These are phyloP conservation scores for Gymnogyps californianus DNA, from an alignment of 2,113 vertebrate genomes.

Conservation along the genomic window DNA sequence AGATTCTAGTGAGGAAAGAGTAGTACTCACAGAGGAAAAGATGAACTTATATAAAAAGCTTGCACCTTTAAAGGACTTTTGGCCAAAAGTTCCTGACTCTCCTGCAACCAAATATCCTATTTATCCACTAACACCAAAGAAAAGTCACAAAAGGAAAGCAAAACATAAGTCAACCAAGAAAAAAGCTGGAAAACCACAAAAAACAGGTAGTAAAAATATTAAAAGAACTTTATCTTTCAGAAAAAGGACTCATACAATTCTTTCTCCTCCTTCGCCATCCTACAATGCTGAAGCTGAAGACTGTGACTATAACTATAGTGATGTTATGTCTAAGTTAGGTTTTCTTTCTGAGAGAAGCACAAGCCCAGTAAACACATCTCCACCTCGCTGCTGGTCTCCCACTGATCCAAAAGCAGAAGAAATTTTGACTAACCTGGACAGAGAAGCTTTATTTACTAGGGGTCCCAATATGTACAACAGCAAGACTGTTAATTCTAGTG, in stretches of 20 bases:
- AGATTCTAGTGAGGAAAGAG: conserved; percentile 84
- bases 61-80: conserved; percentile 94
- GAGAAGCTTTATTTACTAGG: conserved; percentile 78
- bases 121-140: conserved; percentile 88
- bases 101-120: conserved; percentile 89
- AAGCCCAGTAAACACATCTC: conserved; percentile 87
- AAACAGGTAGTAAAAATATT: conserved; percentile 68
- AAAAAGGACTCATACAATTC: conserved; percentile 70
- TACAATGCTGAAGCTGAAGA: conserved; percentile 90
- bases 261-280: conserved; percentile 83
- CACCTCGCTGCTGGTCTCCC: conserved; percentile 97
- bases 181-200: conserved; percentile 75
- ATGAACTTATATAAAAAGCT: conserved; percentile 86
- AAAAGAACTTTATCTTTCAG: conserved; percentile 79
- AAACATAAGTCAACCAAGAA: conserved; percentile 88
- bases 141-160: conserved; percentile 85
- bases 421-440: conserved; percentile 74
- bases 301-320: conserved; percentile 84
- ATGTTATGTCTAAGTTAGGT: conserved; percentile 95
- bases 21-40: conserved; percentile 89
- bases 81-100: conserved; percentile 95
- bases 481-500: conserved; percentile 54
- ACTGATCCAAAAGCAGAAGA: conserved; percentile 87
- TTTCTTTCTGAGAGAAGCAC: conserved; percentile 93
- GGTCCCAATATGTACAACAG: conserved; percentile 69